Base-by-base conservation (phyloP, 2,113 vertebrate genomes). In the Artemisiospiza belli region DNA sequence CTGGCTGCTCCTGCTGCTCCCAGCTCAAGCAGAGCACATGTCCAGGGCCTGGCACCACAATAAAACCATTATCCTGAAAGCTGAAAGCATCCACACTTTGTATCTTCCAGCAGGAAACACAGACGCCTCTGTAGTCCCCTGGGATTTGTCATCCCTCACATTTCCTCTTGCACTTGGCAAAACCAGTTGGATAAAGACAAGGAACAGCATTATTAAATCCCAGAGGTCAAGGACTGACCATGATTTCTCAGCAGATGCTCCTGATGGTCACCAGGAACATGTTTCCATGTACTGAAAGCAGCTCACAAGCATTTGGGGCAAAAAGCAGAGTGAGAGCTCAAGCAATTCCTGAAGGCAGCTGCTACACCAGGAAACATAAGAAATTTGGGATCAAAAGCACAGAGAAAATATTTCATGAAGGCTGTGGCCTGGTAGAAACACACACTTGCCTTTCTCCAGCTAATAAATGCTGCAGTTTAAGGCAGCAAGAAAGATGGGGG, bases 21-120 rank as follows among this genome's bases (percentile, higher is more conserved):
- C 96, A 95, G 87, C 80, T 87, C 64, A 67, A 87, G 80, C 66
- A 92, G 55, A 81, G 55, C 73, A 79, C 79, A 74, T 21, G 57
- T 37, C 64, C 87, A 77, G 43, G 58, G 73, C 23, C 31, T 11
- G 47, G 39, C 51, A 67, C 37, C 73, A 96, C 91, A 94, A 91
- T 84, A 27, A 46, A 87, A 33, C 80, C 8, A 74, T 91, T 96
- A 35, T 91, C 47, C 59, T 12, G 21, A 62, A 70, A 83, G 39
- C 49, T 12, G 21, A 62, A 70, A 83, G 39, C 49, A 87, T 23
- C 74, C 66, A 7, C 1, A 4, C 75, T 67, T n/a, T 30, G 12
- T n/a, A n/a, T 80, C 67, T 75, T 70, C 76, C 72, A 46, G 75
- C 79, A 72, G 72, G 30, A 87, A 64, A 95, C 83, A 92, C 72